Evolutionary conservation across 2,888 invertebrate genomes (phyloP).

Genomic region (Netelia inedita): DNA sequence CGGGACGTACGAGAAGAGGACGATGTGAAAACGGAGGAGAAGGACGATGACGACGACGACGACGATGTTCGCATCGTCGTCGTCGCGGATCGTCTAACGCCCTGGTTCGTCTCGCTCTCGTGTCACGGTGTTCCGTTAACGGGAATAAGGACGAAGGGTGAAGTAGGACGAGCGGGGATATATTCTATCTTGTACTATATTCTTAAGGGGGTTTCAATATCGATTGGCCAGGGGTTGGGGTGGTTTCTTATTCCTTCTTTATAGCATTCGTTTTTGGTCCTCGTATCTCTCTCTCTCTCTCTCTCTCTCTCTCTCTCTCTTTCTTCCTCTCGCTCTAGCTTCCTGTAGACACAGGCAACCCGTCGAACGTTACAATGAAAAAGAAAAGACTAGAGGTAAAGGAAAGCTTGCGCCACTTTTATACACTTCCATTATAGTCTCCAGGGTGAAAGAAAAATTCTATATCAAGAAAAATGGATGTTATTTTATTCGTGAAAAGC

Average conservation of each 20-base stretch:
- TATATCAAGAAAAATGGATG: slow-evolving; percentile 4
- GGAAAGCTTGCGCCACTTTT: slow-evolving; percentile 19
- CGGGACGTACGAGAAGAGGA: slow-evolving; percentile 11
- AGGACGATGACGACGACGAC: slow-evolving; percentile 33
- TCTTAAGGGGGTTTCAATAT: slow-evolving; percentile 42
- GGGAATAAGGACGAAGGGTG: neutral
- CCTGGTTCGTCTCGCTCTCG: slow-evolving; percentile 9
- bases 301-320: neutral
- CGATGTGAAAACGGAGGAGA: neutral
- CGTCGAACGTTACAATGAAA: slow-evolving; percentile 28
- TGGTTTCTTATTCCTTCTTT: slow-evolving; percentile 27
- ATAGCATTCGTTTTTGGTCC: neutral
- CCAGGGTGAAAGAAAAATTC: slow-evolving; percentile 38
- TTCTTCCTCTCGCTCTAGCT: neutral
- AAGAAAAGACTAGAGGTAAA: slow-evolving; percentile 6
- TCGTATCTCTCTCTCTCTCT: neutral
- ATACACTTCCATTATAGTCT: slow-evolving; percentile 39
- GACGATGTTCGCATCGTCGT: slow-evolving; percentile 24
- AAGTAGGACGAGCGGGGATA: slow-evolving; percentile 4
- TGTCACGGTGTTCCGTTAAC: slow-evolving; percentile 58
- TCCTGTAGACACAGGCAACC: slow-evolving; percentile 32
- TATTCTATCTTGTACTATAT: slow-evolving; percentile 27
- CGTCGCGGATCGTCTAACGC: slow-evolving; percentile 43
- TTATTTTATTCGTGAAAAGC: neutral
- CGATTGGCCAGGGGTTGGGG: slow-evolving; percentile 18